Evolutionary conservation across 2,888 invertebrate species (phyloP).

Genomic region (Tetanocera ferruginea): DNA sequence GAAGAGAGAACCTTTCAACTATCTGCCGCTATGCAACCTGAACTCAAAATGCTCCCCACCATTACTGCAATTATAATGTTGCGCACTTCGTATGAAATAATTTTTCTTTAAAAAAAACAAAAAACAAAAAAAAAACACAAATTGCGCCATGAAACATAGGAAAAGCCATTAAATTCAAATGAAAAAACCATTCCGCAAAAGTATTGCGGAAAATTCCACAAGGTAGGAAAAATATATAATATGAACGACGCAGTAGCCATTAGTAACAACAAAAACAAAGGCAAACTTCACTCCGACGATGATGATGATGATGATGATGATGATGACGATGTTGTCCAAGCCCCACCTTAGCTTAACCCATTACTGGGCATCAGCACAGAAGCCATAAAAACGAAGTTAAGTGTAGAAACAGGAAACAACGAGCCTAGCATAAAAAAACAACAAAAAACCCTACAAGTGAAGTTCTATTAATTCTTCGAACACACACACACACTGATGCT

Average conservation of each 20-base stretch:
- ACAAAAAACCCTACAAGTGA: background rate
- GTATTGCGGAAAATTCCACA: background rate
- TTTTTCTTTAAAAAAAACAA: too few relatives aligned
- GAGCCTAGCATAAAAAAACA: constrained; percentile 13
- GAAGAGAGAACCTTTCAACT: background rate
- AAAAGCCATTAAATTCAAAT: background rate
- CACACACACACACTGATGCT: constrained; percentile 4
- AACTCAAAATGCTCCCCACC: background rate
- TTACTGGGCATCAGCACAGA: background rate
- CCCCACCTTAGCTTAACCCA: background rate
- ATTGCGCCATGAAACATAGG: constrained; percentile 2
- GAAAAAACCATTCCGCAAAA: background rate
- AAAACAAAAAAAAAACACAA: too few relatives aligned
- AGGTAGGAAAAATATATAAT: background rate
- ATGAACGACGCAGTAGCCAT: background rate
- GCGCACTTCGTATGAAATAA: background rate
- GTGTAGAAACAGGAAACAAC: constrained; percentile 5
- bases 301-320: background rate
- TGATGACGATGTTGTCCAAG: background rate
- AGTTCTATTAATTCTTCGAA: background rate
- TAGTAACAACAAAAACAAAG: background rate
- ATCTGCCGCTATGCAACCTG: background rate
- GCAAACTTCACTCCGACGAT: background rate
- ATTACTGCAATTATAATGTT: background rate
- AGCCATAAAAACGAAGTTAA: constrained; percentile 19